phyloP scores from a whole-genome alignment of 2,113 vertebrate genomes.

The Proterorhinus semilunaris region DNA sequence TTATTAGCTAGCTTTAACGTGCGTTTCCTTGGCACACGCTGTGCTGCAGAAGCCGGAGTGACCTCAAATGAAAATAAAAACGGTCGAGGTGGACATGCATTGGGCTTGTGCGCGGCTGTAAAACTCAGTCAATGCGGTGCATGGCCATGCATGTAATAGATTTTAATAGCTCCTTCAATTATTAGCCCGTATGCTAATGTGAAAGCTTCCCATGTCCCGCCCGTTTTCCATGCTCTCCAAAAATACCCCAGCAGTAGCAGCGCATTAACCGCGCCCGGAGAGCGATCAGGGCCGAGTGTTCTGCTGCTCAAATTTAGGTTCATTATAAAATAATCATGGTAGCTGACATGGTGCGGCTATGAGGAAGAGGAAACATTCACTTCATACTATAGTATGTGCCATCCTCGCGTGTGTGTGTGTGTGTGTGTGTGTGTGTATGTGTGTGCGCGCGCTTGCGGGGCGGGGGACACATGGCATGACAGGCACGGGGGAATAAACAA shows the following conservation, averaged over 20 bases:
- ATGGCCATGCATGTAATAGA: conserved; percentile 31
- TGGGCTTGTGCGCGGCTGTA: conserved; percentile 26
- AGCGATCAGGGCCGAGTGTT: conserved; percentile 60
- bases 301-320: conserved; percentile 64
- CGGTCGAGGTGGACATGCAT: conserved; percentile 26
- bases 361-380: conserved; percentile 42
- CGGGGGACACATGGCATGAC: conserved; percentile 18
- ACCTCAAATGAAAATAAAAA: conserved; percentile 61
- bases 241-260: conserved; percentile 54
- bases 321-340: conserved; percentile 75
- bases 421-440: background rate
- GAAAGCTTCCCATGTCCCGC: conserved; percentile 54
- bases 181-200: conserved; percentile 59
- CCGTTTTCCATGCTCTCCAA: conserved; percentile 55
- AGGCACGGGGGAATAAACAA: conserved; percentile 38
- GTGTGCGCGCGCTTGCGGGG: conserved; percentile 8
- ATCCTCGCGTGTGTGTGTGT: background rate
- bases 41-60: conserved; percentile 27
- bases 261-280: conserved; percentile 48
- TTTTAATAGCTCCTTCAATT: conserved; percentile 50
- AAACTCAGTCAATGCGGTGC: conserved; percentile 16
- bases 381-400: conserved; percentile 3
- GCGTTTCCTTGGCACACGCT: conserved; percentile 30
- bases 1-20: conserved; percentile 38
- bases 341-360: conserved; percentile 58